Conservation (phyloP, 2,888 invertebrate species). For the Oxystoma pomonae region DNA sequence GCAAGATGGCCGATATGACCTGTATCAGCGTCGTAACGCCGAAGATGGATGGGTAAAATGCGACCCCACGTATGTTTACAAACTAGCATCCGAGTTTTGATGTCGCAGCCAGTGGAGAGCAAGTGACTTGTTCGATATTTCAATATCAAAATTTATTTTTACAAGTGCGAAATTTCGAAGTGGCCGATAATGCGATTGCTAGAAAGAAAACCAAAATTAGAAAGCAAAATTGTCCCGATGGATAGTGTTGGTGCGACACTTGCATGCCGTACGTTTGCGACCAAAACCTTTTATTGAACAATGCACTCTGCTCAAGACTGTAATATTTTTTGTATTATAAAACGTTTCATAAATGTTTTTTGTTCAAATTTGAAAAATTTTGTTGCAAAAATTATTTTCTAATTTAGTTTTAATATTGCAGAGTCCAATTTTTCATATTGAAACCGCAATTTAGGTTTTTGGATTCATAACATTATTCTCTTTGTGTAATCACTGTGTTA, state of each 20-base stretch:
- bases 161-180: background rate
- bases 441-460: no score
- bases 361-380: no score
- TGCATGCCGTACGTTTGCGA: background rate
- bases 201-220: background rate
- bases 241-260: background rate
- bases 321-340: no score
- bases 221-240: background rate
- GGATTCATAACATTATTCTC: no score
- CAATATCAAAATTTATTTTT: background rate
- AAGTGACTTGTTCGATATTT: background rate
- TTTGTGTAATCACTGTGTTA: no score
- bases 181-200: background rate
- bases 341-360: no score
- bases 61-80: background rate
- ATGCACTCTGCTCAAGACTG: no score
- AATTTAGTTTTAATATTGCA: no score
- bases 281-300: background rate
- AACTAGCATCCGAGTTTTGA: background rate
- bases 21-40: background rate
- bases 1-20: background rate
- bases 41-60: background rate
- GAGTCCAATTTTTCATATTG: no score
- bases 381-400: no score
- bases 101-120: background rate